A percentile compares a stretch with the other conserved stretches of the same genome.
These are phyloP conservation scores for Amphimallon solstitiale DNA, from an alignment of 2,888 invertebrate genomes.

Conservation along the genomic window DNA sequence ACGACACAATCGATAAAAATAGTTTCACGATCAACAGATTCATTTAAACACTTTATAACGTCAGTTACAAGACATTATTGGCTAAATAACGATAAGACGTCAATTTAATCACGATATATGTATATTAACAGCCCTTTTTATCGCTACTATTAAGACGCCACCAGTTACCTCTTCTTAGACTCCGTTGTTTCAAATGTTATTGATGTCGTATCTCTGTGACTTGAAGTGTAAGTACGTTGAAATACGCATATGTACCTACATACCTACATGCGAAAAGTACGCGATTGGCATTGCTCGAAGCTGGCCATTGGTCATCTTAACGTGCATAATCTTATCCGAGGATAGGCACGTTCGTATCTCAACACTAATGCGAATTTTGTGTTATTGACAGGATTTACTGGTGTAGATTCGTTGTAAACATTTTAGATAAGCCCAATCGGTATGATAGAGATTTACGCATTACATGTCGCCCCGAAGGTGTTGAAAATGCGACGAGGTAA, in stretches of 20 bases:
- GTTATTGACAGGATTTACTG: slow-evolving; percentile 21
- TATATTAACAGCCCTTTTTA: too few relatives aligned
- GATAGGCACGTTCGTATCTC: background rate
- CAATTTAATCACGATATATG: too few relatives aligned
- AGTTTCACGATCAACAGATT: too few relatives aligned
- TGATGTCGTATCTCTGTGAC: background rate
- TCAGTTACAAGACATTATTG: too few relatives aligned
- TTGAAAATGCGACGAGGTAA: background rate
- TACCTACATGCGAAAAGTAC: background rate
- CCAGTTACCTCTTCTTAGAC: background rate
- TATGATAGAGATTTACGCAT: slow-evolving; percentile 2
- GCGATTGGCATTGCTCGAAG: background rate
- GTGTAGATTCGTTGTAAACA: background rate
- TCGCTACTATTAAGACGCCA: too few relatives aligned
- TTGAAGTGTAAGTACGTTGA: background rate
- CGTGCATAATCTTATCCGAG: slow-evolving; percentile 22
- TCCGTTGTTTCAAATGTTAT: background rate
- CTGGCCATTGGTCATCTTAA: slow-evolving; percentile 1
- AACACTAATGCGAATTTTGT: slow-evolving; percentile 28
- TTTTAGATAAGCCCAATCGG: slow-evolving; percentile 17
- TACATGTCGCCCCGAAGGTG: background rate
- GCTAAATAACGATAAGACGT: too few relatives aligned
- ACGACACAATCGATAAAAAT: too few relatives aligned
- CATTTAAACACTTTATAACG: too few relatives aligned
- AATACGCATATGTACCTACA: background rate